phyloP scores from a whole-genome alignment of 30 jellyfish, hydroid and myxozoan genomes.

The Catostylus mosaicus region DNA sequence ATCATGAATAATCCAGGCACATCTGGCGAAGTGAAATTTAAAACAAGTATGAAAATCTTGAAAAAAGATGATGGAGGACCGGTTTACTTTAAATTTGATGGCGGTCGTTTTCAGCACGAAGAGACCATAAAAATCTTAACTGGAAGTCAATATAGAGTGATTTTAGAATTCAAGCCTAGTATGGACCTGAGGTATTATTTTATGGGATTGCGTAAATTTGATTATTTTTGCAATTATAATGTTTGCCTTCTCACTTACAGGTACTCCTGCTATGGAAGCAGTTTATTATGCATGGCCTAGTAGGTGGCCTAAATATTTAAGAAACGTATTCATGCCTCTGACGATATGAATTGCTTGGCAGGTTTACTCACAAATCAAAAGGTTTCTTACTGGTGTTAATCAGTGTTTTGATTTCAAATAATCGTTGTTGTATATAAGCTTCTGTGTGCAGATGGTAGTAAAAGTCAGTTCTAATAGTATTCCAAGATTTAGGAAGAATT shows the following conservation, averaged over 20 bases:
- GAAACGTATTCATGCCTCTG: not conserved
- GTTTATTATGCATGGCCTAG: conserved; percentile 6
- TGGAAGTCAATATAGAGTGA: conserved; percentile 75
- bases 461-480: conserved; percentile 5
- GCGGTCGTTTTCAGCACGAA: conserved; percentile 81
- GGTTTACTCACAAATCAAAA: conserved; percentile 51
- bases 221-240: not conserved
- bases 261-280: not conserved
- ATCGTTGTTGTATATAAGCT: conserved; percentile 15
- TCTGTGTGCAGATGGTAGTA: conserved; percentile 45
- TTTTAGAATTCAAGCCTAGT: conserved; percentile 77
- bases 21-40: conserved; percentile 77
- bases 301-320: conserved; percentile 22
- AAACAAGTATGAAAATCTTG: conserved; percentile 64
- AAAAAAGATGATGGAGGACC: conserved; percentile 75
- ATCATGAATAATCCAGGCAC: conserved; percentile 68
- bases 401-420: conserved; percentile 51
- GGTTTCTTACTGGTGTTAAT: conserved; percentile 59
- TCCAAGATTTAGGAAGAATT: not conserved
- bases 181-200: conserved; percentile 73
- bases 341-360: conserved; percentile 23
- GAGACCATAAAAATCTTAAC: conserved; percentile 80
- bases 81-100: conserved; percentile 85
- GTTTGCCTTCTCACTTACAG: conserved; percentile 20
- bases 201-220: not conserved